Evolutionary conservation across 2,113 vertebrate genomes (phyloP), one percentile per base, ranked within the genome.

Genomic region (Oplegnathus fasciatus): DNA sequence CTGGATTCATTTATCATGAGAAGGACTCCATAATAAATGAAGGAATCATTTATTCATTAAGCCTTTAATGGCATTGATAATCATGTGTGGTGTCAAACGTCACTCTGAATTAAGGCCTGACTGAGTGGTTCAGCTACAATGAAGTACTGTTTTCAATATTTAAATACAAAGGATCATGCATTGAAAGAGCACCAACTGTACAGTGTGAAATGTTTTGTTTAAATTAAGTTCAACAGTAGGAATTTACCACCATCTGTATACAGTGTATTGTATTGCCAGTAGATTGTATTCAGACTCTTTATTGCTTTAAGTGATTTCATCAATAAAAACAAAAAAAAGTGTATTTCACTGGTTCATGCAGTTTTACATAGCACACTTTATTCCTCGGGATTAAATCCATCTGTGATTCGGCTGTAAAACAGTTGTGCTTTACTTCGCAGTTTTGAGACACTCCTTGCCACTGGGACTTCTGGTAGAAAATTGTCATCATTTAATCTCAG

Each of bases 51-150:
- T 44, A 71, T 87, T 68, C 0, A 65, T 70, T 57, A 22, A 20
- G 40, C 10, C 20, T 44, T 34, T 26, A 22, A 22, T 22, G 32
- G 9, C 15, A 11, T 30, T 15, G 2, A 64, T 55, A 24, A 75
- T 78, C 30, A 42, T 64, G 64, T 69, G 15, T 75, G 42, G n/a
- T 24, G 68, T 62, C 83, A 37, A 65, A 82, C 55, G 55, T 57
- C 44, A 20, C 11, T 42, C 24, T 74, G 28, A 79, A 60, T 40
- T 64, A 55, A 54, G 18, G 5, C 13, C 18, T 76, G 60, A 64
- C 1, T 9, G n/a, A 30, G 32, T 37, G 6, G 5, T 57, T 18
- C 24, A 57, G 28, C 20, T 64, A 60, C 42, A 66, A 9, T 24
- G 26, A 46, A 48, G 14, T 28, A 34, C 15, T 62, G 9, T 50